Evolutionary conservation across 1,140 invertebrate species (phyloP), one percentile per base, ranked within the genome.

Genomic region (Drosophila punjabiensis): DNA sequence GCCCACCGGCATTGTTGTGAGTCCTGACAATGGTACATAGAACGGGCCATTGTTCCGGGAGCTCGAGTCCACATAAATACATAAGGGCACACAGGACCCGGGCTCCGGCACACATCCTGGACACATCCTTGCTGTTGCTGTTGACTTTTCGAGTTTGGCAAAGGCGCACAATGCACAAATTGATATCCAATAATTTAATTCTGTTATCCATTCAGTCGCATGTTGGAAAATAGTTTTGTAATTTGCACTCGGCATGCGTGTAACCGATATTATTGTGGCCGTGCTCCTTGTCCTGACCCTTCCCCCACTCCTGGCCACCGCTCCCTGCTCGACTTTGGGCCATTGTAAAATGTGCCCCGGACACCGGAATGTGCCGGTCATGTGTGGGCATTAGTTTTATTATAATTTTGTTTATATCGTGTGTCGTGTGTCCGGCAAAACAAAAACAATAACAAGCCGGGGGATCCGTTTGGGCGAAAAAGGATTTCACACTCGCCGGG

Each of bases 151-250:
- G 86, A 90, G 85, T 87, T 87, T 76, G 79, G 75, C 80, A 68
- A 39, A 63, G 59, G 73, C 77, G 67, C 81, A 91, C 85, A 91
- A 89, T 86, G 77, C 73, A 82, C 83, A 91, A 91, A 82, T 91
- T 89, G 82, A 89, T 92, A 92, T 92, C 79, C 89, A 92, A 89
- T 91, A 92, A 92, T 91, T 89, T 88, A 91, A 89, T 89, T 92
- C 80, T 91, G 84, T 91, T 87, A 87, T 91, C 87, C 87, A 86
- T 82, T 87, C 69, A 83, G 73, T 66, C 74, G 63, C 82, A 82
- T 89, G 87, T 88, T 88, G 81, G 65, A 86, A 90, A 86, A 90
- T 90, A 90, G 86, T 90, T 90, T 90, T 90, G 87, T 90, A 90
- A 90, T 90, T 90, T 90, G 86, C 86, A 81, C 85, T 89, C 76